Base-by-base conservation (phyloP, 2,797 vertebrate species). In the Rhincodon typus region DNA sequence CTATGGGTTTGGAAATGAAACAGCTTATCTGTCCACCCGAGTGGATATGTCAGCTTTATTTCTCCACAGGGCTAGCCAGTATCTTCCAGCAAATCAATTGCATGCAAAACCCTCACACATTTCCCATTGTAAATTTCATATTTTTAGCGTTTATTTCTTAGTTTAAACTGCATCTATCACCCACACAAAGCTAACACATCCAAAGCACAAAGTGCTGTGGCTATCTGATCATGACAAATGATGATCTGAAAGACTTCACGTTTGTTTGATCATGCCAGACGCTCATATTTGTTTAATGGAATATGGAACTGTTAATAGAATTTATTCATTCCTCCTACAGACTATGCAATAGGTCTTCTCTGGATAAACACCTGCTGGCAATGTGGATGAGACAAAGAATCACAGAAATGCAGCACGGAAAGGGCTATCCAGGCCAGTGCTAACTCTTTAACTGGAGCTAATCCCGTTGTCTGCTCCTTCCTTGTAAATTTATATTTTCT, bases 231-330 rank as follows among this genome's bases (percentile, higher is more conserved):
- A 62, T 42, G 90, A 93, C 6, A 42, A 67, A 69, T 93, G 90
- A 93, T 93, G 90, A 69, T 66, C 62, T 67, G 23, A 62, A 91
- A 91, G 34, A 91, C 30, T 62, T 57, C 53, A 67, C 21, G 3
- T 21, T 93, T 93, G 62, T 3, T 69, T 5, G 66, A 69, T 42
- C 62, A 93, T 15, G 62, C 62, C 21, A 93, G n/a, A 42, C 2
- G 90, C 90, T 69, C 62, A 93, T 93, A n/a, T 93, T 93, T 93
- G 90, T 38, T 69, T 69, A 93, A 69, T 93, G 66, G 86, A 69
- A 42, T 15, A 69, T 62, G 67, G 34, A 93, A 67, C 62, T 67
- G 90, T 93, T 38, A 38, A 93, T 38, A 69, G 19, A 42, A 93
- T 69, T 38, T 13, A 93, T 93, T 69, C 62, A 69, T 69, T 93